These are phyloP conservation scores for Cotesia glomerata DNA, from an alignment of 1,140 invertebrate genomes.

Conservation along the genomic window DNA sequence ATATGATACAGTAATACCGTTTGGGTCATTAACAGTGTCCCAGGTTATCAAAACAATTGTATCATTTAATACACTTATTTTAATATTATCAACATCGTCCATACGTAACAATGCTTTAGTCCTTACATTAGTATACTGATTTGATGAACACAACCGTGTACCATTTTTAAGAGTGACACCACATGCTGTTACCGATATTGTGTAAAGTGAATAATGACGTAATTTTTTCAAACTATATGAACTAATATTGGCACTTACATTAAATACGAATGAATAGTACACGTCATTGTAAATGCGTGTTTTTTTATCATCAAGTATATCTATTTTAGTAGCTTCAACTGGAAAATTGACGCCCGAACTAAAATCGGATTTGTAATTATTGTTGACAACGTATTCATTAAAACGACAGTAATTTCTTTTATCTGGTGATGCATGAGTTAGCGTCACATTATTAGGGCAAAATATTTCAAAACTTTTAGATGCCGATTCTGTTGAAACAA, in stretches of 20 bases:
- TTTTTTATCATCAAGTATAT: conserved; percentile 25
- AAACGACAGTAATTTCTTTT: conserved; percentile 43
- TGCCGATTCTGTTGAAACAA: background rate
- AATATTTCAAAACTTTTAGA: conserved; percentile 46
- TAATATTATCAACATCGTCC: conserved; percentile 53
- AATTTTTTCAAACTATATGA: conserved; percentile 51
- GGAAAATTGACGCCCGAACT: background rate
- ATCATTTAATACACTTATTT: conserved; percentile 39
- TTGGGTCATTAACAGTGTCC: conserved; percentile 68
- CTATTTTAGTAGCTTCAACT: background rate
- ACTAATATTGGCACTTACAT: conserved; percentile 41
- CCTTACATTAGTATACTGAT: conserved; percentile 48
- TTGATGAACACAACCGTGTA: conserved; percentile 43
- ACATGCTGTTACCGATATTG: conserved; percentile 64
- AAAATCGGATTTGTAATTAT: background rate
- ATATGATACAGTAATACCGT: conserved; percentile 70
- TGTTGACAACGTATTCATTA: background rate
- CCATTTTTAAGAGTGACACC: conserved; percentile 45
- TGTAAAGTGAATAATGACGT: conserved; percentile 61
- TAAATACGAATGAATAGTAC: conserved; percentile 39
- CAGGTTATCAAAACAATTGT: conserved; percentile 63
- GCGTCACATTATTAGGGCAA: conserved; percentile 42
- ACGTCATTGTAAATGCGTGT: conserved; percentile 25
- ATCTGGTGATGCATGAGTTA: conserved; percentile 36
- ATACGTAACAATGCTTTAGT: conserved; percentile 48